Conservation (phyloP, 2,888 invertebrate species). For the Epinotia ramella region DNA sequence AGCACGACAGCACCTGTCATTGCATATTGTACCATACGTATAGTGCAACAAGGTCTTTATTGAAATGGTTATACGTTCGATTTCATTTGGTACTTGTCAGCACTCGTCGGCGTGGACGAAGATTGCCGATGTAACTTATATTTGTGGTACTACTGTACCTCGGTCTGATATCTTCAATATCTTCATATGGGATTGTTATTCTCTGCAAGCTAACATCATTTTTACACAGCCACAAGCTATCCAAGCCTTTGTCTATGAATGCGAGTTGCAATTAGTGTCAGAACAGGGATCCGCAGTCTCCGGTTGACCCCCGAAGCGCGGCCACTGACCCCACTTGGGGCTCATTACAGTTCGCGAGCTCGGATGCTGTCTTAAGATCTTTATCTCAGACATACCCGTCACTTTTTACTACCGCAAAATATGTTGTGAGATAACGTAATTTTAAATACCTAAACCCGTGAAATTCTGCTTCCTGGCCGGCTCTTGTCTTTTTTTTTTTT, state of each 20-base stretch:
- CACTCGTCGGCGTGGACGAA: too few relatives aligned
- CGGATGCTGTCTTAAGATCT: conserved; percentile 27
- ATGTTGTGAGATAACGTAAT: background rate
- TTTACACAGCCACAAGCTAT: background rate
- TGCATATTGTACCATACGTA: too few relatives aligned
- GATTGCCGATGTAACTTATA: too few relatives aligned
- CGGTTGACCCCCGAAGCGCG: conserved; percentile 32
- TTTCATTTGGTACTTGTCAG: too few relatives aligned
- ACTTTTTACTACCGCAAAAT: background rate
- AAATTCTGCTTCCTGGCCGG: background rate
- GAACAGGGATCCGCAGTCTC: background rate
- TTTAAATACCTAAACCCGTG: background rate
- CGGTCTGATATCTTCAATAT: background rate
- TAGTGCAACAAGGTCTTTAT: too few relatives aligned
- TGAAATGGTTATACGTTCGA: too few relatives aligned
- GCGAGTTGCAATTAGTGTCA: background rate
- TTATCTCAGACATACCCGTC: conserved; percentile 4
- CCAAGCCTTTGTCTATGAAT: background rate
- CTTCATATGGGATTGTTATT: background rate
- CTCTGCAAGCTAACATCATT: background rate
- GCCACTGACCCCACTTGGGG: conserved; percentile 21
- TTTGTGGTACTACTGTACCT: too few relatives aligned
- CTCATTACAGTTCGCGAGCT: conserved; percentile 26
- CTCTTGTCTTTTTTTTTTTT: too few relatives aligned
- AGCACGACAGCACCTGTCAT: too few relatives aligned